Base-by-base conservation (phyloP, 2,113 vertebrate species). In the Mustela lutreola region DNA sequence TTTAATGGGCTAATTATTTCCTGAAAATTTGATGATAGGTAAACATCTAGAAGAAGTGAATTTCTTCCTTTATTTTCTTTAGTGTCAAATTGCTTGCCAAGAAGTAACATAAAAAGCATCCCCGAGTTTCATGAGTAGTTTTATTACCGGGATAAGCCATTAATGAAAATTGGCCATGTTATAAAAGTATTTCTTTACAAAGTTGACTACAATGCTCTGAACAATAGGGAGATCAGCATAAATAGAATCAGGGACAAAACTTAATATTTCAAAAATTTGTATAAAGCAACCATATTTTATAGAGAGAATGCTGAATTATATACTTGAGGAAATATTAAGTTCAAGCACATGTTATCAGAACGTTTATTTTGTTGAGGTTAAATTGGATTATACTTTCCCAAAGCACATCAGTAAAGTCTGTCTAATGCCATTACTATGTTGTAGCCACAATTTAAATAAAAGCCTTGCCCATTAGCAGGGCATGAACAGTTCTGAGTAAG, bases 351-450 rank as follows among this genome's bases (percentile, higher is more conserved):
- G 14, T 85, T 93, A 73, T 48, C 67, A 70, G 67, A 90, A 89
- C n/a, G 19, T 95, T 97, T 87, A 60, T 50, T 91, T 96, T 84
- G n/a, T 88, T 95, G 21, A 95, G 95, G 42, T 90, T 92, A 71
- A 63, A 79, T 42, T 89, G 33, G 15, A 90, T 92, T 92, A 73
- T 93, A 63, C 92, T 91, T 94, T 81, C 78, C 76, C 70, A 67
- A 90, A 89, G 39, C 28, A 97, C 97, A 94, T 91, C 15, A 81
- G 33, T 1, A 12, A 84, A 76, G 31, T 80, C 67, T 91, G 7
- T 92, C 86, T 95, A 83, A 95, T 89, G 73, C 7, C 33, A 90
- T 95, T 90, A 88, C 21, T 92, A 39, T 33, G 5, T 96, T 93
- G 39, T 86, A 91, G 22, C 24, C 14, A 89, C 1, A 1, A 53